phyloP scores from a whole-genome alignment of 37 sponge, comb jelly and placozoan species.

The Amphimedon queenslandica region DNA sequence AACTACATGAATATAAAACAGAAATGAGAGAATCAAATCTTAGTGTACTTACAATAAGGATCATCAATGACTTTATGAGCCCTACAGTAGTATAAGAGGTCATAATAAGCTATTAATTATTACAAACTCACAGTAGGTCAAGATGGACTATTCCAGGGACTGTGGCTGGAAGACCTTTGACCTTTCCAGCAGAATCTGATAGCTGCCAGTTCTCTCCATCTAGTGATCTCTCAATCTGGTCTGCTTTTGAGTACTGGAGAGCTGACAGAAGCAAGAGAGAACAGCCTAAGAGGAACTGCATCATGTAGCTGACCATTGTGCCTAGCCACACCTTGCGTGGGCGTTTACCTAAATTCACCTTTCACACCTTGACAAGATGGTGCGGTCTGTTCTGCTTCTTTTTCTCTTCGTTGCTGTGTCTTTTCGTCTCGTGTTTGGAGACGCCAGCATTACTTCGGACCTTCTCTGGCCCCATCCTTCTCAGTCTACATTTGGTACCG shows the following conservation, averaged over 20 bases:
- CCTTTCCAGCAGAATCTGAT: conserved; percentile 28
- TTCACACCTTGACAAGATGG: background rate
- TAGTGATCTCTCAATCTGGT: conserved; percentile 36
- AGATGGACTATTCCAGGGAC: conserved; percentile 86
- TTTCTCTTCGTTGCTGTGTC: too few species aligned
- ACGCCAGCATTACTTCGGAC: conserved; percentile 21
- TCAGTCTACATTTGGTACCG: background rate
- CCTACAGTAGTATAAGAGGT: conserved; percentile 18
- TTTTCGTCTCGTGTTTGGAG: too few species aligned
- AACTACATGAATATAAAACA: conserved; percentile 18
- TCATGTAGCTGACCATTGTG: too few species aligned
- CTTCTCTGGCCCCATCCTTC: conserved; percentile 59
- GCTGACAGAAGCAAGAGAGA: background rate
- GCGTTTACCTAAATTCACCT: too few species aligned
- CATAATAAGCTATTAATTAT: background rate
- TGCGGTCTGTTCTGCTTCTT: too few species aligned
- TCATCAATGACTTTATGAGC: conserved; percentile 57
- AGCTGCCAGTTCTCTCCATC: conserved; percentile 42
- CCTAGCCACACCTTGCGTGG: too few species aligned
- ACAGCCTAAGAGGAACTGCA: background rate
- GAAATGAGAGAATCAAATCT: background rate
- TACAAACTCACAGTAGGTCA: conserved; percentile 58
- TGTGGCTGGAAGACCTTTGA: conserved; percentile 28
- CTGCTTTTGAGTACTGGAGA: background rate
- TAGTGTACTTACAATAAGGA: conserved; percentile 69